Evolutionary conservation across 2,797 vertebrate species (phyloP).

Genomic region (Crocidura indochinensis): DNA sequence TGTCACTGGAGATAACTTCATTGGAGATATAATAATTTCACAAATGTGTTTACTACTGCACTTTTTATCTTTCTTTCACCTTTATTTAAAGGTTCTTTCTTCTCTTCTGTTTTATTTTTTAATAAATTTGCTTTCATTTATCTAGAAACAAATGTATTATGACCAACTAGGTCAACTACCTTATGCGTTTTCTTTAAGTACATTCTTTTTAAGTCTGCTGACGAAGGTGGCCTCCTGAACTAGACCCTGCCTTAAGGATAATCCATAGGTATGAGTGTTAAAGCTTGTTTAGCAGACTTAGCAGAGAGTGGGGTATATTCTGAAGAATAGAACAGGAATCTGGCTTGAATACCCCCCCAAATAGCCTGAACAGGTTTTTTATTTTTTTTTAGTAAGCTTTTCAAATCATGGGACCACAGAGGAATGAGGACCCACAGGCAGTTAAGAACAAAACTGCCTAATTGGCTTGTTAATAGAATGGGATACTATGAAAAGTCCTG

Average conservation of each 20-base stretch:
- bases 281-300: not conserved
- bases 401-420: not conserved
- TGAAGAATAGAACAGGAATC: not conserved
- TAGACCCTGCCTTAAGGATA: not conserved
- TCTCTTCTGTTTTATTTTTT: too few relatives aligned
- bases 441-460: not conserved
- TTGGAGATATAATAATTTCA: too few relatives aligned
- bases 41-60: too few relatives aligned
- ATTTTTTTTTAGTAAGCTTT: not conserved
- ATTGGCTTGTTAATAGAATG: not conserved
- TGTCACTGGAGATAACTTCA: too few relatives aligned
- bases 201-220: not conserved
- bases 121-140: too few relatives aligned
- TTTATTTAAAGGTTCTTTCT: too few relatives aligned
- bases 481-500: conserved; percentile 45
- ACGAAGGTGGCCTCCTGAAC: not conserved
- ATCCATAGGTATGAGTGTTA: not conserved
- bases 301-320: not conserved
- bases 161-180: too few relatives aligned
- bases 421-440: not conserved
- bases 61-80: too few relatives aligned
- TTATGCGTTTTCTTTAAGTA: too few relatives aligned
- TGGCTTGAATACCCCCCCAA: not conserved
- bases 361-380: not conserved
- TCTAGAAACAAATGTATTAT: too few relatives aligned